Conservation (phyloP, 2,113 vertebrate species). For the Tenebrosternarchus preto region DNA sequence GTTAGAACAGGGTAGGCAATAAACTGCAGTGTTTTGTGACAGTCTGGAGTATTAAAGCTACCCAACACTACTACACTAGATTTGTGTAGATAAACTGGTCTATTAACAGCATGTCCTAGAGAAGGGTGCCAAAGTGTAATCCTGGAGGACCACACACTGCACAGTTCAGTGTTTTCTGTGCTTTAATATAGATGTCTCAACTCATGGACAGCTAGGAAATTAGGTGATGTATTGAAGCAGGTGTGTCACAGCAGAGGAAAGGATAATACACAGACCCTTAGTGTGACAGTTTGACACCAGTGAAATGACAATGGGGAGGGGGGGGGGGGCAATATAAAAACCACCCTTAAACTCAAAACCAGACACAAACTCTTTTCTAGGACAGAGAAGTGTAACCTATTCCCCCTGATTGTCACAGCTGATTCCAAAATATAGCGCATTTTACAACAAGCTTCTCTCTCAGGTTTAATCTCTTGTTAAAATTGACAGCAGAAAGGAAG, state of each 20-base stretch:
- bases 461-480: conserved; percentile 33
- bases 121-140: background rate
- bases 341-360: background rate
- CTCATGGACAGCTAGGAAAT: background rate
- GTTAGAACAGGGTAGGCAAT: background rate
- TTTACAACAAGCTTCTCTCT: conserved; percentile 12
- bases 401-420: background rate
- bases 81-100: too few species aligned
- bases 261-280: background rate
- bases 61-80: too few species aligned
- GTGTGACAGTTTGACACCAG: background rate
- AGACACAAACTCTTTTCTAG: background rate
- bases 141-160: background rate
- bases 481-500: conserved; percentile 45
- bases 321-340: too few species aligned
- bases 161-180: background rate
- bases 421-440: background rate
- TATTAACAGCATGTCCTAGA: background rate
- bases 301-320: too few species aligned
- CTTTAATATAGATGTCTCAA: background rate
- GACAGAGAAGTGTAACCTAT: background rate
- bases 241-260: too few species aligned
- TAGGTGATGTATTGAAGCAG: too few species aligned
- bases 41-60: too few species aligned
- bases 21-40: too few species aligned